phyloP scores from a whole-genome alignment of 1,140 invertebrate genomes.

The Drosophila willistoni region DNA sequence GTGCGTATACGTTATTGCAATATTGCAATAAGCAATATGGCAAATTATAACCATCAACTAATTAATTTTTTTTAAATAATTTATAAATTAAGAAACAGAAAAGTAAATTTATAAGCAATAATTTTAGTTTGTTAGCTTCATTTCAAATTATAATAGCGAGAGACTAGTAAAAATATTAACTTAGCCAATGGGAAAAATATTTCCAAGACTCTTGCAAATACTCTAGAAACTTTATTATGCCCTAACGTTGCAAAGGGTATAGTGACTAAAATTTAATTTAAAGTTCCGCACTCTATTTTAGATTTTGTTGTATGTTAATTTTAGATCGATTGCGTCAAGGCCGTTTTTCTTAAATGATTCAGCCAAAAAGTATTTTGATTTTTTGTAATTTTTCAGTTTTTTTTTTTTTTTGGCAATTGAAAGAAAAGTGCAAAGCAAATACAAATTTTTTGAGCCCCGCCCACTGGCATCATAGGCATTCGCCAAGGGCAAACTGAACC shows the following conservation, averaged over 20 bases:
- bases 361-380: neutral
- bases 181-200: no score
- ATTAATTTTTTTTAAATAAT: no score
- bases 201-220: neutral
- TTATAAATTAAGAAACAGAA: no score
- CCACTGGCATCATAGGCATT: neutral
- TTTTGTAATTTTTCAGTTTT: neutral
- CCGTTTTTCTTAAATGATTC: constrained; percentile 2
- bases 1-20: no score
- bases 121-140: no score
- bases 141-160: no score
- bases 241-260: neutral
- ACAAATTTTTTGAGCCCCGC: constrained; percentile 17
- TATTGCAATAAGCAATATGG: no score
- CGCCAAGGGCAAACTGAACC: constrained; percentile 4
- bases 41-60: no score
- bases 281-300: constrained; percentile 21
- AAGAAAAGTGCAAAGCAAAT: constrained; percentile 6
- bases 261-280: constrained; percentile 2
- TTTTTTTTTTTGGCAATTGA: constrained; percentile 14
- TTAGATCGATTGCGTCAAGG: constrained; percentile 17
- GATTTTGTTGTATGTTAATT: constrained; percentile 10
- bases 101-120: no score
- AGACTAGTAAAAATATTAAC: no score
- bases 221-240: neutral